Conservation (phyloP, 2,888 invertebrate genomes). For the Ormyrus labotus region DNA sequence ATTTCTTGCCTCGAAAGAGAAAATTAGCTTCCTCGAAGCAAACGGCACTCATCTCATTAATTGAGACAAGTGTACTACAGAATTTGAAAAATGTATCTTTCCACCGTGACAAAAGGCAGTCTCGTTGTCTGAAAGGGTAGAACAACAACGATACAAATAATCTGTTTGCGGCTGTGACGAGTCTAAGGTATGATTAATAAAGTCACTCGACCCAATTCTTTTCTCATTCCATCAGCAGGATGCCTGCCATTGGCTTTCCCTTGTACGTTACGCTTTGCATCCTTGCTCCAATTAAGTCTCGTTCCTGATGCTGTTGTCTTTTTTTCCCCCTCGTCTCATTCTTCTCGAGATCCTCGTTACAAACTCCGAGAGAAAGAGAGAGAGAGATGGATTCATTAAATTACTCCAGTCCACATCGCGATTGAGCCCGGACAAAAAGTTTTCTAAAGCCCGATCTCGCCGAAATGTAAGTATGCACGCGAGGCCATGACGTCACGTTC, state of each 20-base stretch:
- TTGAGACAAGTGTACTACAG: no score
- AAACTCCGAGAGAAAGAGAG: background rate
- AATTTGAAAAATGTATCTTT: no score
- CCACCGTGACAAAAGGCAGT: no score
- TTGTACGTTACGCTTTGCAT: slow-evolving; percentile 19
- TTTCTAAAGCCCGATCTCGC: no score
- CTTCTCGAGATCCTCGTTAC: no score
- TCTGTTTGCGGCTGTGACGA: background rate
- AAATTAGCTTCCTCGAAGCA: no score
- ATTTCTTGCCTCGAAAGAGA: no score
- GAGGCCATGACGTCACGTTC: no score
- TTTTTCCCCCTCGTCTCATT: background rate
- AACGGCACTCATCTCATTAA: no score
- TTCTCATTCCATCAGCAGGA: background rate
- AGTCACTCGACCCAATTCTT: slow-evolving; percentile 17
- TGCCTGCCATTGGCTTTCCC: no score
- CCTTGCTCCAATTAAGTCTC: slow-evolving; percentile 22
- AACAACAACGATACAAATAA: background rate
- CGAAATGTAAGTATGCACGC: background rate
- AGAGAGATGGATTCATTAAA: slow-evolving; percentile 16
- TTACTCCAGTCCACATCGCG: background rate
- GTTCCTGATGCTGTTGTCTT: background rate
- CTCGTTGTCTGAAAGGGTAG: no score
- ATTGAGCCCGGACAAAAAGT: no score
- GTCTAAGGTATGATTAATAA: slow-evolving; percentile 13